phyloP scores from a whole-genome alignment of 35 echinoderm and acorn worm species.

The Chiridota heheva region DNA sequence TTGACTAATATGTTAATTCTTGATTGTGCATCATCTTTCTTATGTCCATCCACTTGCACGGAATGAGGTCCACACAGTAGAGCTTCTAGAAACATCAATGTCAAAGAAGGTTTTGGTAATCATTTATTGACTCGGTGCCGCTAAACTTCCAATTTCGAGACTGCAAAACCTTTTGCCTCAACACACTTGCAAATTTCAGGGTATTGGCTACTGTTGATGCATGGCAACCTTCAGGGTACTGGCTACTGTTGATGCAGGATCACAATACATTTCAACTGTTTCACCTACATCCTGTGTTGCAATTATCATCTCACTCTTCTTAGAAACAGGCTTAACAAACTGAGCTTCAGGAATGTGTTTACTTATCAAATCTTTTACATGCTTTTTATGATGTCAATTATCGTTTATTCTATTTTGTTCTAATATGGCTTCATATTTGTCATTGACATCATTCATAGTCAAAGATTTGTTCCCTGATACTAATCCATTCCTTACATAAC shows the following conservation, averaged over 20 bases:
- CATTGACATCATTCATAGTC: conserved; percentile 24
- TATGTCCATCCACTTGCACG: background rate
- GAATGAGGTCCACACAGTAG: conserved; percentile 1
- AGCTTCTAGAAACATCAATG: background rate
- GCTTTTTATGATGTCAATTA: conserved; percentile 20
- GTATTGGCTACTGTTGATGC: conserved; percentile 14
- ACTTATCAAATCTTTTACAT: background rate
- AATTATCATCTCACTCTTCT: conserved; percentile 17
- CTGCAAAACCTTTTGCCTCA: background rate
- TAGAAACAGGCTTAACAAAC: background rate
- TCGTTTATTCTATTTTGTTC: conserved; percentile 18
- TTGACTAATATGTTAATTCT: background rate
- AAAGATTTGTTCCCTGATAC: conserved; percentile 11
- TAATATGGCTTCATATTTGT: conserved; percentile 24
- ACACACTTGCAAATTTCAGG: background rate
- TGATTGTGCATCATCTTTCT: conserved; percentile 4
- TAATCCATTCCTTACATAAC: background rate
- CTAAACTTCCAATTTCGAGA: conserved; percentile 5
- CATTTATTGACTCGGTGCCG: background rate
- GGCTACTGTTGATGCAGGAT: conserved; percentile 1
- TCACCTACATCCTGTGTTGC: background rate
- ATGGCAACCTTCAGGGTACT: background rate
- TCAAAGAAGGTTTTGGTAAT: background rate
- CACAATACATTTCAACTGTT: background rate
- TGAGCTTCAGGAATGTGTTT: background rate